Percentiles rank a stretch among this genome's conserved stretches.
Evolutionary conservation across 2,888 invertebrate genomes (phyloP).

Genomic region (Pomacea canaliculata): DNA sequence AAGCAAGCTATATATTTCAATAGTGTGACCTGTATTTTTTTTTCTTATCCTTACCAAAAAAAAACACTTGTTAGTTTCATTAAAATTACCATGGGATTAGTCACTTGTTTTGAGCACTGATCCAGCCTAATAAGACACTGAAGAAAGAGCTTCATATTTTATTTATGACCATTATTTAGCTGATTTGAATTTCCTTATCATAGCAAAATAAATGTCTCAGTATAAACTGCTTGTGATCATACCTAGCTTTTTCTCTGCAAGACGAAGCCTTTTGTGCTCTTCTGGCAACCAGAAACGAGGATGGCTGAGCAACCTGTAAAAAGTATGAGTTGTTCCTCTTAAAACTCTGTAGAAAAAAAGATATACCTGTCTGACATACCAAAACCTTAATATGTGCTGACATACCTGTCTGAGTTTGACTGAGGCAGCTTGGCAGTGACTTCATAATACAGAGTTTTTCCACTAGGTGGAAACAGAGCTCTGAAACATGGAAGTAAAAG

Average conservation of each 20-base stretch:
- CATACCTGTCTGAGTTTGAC: slow-evolving; percentile 45
- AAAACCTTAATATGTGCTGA: not conserved
- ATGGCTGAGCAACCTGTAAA: slow-evolving; percentile 54
- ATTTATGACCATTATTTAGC: too few species aligned
- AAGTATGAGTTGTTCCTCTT: not conserved
- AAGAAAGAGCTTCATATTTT: too few species aligned
- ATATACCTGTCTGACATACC: not conserved
- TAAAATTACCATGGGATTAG: too few species aligned
- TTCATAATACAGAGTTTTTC: slow-evolving; percentile 50
- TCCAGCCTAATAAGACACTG: too few species aligned
- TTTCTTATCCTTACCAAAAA: too few species aligned
- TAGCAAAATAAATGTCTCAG: too few species aligned
- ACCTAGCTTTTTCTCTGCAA: slow-evolving; percentile 56
- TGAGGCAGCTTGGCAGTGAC: slow-evolving; percentile 46
- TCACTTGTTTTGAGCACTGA: too few species aligned
- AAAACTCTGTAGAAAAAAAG: too few species aligned
- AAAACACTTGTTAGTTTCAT: too few species aligned
- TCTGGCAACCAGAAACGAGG: slow-evolving; percentile 56
- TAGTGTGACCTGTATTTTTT: too few species aligned
- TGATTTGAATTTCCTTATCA: too few species aligned
- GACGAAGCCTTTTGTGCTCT: slow-evolving; percentile 50
- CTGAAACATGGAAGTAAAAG: slow-evolving; percentile 35
- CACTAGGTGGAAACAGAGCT: slow-evolving; percentile 54
- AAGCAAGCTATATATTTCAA: too few species aligned
- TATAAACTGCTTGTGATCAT: slow-evolving; percentile 8